Percentiles rank a stretch among this genome's conserved stretches.
These are phyloP conservation scores for Sialis lutaria DNA, from an alignment of 2,888 invertebrate species.

Conservation along the genomic window DNA sequence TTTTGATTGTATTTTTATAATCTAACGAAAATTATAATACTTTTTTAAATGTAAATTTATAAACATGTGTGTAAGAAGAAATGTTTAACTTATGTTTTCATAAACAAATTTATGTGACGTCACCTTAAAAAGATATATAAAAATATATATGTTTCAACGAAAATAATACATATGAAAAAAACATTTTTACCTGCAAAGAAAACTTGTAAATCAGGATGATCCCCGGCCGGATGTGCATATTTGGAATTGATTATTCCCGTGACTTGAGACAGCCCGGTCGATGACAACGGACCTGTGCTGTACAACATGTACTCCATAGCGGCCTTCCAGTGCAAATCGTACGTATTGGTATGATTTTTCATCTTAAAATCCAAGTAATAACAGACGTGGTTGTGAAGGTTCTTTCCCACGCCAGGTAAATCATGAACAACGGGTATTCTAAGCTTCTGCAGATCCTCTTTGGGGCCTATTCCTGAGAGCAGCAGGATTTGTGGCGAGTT, in stretches of 20 bases:
- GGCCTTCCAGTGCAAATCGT: constrained; percentile 40
- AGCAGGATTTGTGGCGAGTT: constrained; percentile 49
- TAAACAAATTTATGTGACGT: too few relatives aligned
- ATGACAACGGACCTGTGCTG: constrained; percentile 41
- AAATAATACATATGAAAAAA: constrained; percentile 13
- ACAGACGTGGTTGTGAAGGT: constrained; percentile 51
- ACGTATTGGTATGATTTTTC: constrained; percentile 15
- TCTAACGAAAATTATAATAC: too few relatives aligned
- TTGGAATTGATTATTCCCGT: constrained; percentile 45
- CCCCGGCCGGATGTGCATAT: constrained; percentile 36
- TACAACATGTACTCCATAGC: constrained; percentile 41
- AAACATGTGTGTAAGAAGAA: too few relatives aligned
- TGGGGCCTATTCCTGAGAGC: constrained; percentile 49
- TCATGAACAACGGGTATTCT: constrained; percentile 41
- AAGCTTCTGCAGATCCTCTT: constrained; percentile 34
- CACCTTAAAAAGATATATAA: too few relatives aligned
- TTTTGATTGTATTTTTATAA: too few relatives aligned
- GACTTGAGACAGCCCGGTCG: constrained; percentile 48
- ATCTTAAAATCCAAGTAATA: constrained; percentile 37
- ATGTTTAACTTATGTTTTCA: too few relatives aligned
- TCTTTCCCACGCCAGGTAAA: constrained; percentile 49
- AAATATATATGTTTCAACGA: too few relatives aligned
- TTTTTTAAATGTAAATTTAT: too few relatives aligned
- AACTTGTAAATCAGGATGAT: constrained; percentile 45
- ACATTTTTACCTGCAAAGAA: constrained; percentile 36